Base-by-base conservation (phyloP, 2,888 invertebrate genomes). In the Netelia inedita region DNA sequence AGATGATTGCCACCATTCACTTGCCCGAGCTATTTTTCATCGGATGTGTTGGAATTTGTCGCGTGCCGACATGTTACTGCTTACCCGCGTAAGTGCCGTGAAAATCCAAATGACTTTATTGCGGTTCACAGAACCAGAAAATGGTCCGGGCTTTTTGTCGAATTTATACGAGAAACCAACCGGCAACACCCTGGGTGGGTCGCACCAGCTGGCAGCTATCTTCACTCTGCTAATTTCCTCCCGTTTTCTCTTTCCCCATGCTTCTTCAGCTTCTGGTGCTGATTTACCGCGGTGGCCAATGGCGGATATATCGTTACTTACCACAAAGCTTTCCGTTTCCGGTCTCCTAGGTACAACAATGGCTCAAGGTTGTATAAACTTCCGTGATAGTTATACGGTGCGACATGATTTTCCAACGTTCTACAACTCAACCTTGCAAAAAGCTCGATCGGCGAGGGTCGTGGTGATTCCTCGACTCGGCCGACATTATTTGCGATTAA, bases 61-160 rank as follows among this genome's bases (percentile, higher is more conserved):
- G 28, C 28, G 28, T 5, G 28, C 28, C 28, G 28, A 28, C 28
- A 28, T 28, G 28, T 28, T 28, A 28, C 28, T 63, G 76, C 41
- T 69, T 35, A 69, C 73, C 69, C 69, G 78, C 28, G 46, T 23
- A 81, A 72, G 28, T 28, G 28, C 28, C 28, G 28, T 28, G 28
- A 28, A 28, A 28, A 28, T 28, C 28, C 28, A 79, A 87, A 80
- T 65, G 80, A 82, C 82, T 79, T 88, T 88, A 86, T 87, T 88
- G 88, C 89, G 86, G 88, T 81, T 89, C 87, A 88, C 68, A 76
- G 89, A 89, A 80, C 88, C 86, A 86, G 89, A 89, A 89, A 89
- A 89, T 89, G 86, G 85, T 71, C 23, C 43, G 46, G 75, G 19
- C 23, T 72, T 79, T 79, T 73, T 73, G 63, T 46, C 73, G 55